phyloP scores from a whole-genome alignment of 1,140 invertebrate species.

The Vanessa atalanta region DNA sequence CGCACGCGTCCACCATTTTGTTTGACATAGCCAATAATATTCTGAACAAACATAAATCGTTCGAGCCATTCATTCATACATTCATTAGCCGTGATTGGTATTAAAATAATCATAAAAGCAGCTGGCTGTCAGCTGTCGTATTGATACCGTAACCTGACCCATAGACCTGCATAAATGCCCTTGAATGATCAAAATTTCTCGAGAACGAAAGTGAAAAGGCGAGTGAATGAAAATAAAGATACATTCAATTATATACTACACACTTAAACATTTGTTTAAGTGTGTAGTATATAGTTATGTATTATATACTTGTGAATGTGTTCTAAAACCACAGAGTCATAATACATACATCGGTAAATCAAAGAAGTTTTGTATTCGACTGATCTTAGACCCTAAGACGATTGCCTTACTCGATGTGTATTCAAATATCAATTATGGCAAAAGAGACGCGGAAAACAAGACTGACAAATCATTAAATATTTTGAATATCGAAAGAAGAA shows the following conservation, averaged over 20 bases:
- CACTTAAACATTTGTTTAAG: no score
- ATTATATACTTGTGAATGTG: no score
- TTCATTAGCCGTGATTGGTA: conserved; percentile 23
- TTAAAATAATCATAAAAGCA: conserved; percentile 16
- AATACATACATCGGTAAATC: no score
- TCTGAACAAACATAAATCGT: conserved; percentile 7
- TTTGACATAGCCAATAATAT: neutral
- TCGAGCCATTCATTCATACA: conserved; percentile 17
- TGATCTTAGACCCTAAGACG: no score
- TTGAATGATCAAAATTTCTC: conserved; percentile 20
- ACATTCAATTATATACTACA: neutral
- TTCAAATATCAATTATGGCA: no score
- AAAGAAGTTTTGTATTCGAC: no score
- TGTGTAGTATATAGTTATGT: no score
- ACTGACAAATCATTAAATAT: no score
- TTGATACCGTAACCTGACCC: conserved; percentile 32
- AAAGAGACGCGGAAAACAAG: no score
- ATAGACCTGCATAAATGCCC: conserved; percentile 31
- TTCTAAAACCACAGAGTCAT: no score
- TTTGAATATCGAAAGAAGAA: no score
- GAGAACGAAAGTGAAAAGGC: conserved; percentile 1
- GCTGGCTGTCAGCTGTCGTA: conserved; percentile 29
- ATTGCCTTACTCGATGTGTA: no score
- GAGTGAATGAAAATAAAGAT: neutral
- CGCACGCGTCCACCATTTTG: neutral